Evolutionary conservation across 2,797 vertebrate species (phyloP).

Genomic region (Adelosebastes latens): DNA sequence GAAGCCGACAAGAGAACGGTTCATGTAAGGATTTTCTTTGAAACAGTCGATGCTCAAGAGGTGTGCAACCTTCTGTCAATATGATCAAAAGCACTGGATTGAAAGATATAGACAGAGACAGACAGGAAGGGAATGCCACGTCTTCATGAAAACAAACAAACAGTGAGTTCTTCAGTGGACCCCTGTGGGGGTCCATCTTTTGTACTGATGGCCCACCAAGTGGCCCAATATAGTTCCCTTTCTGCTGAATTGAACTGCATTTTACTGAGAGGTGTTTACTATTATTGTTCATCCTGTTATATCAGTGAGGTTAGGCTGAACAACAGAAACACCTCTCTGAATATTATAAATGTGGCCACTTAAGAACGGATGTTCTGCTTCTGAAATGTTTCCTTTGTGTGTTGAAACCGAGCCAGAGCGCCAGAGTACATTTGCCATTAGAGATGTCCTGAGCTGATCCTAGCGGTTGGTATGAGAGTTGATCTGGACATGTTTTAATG

Average conservation of each 20-base stretch:
- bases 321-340: background rate
- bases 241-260: background rate
- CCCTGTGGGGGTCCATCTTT: background rate
- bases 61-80: background rate
- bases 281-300: background rate
- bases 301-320: background rate
- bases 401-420: background rate
- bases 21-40: conserved; percentile 15
- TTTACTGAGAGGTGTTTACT: background rate
- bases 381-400: background rate
- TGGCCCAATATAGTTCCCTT: background rate
- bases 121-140: background rate
- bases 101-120: background rate
- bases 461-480: background rate
- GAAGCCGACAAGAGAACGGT: conserved; percentile 10
- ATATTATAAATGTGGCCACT: background rate
- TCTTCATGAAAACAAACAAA: background rate
- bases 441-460: background rate
- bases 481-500: background rate
- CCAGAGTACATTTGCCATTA: background rate
- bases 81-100: conserved; percentile 10
- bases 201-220: background rate
- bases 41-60: conserved; percentile 10
- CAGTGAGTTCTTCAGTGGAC: background rate
- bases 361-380: background rate